These are phyloP conservation scores for Torymus aiolomorphi DNA, from an alignment of 2,888 invertebrate species.

Conservation along the genomic window DNA sequence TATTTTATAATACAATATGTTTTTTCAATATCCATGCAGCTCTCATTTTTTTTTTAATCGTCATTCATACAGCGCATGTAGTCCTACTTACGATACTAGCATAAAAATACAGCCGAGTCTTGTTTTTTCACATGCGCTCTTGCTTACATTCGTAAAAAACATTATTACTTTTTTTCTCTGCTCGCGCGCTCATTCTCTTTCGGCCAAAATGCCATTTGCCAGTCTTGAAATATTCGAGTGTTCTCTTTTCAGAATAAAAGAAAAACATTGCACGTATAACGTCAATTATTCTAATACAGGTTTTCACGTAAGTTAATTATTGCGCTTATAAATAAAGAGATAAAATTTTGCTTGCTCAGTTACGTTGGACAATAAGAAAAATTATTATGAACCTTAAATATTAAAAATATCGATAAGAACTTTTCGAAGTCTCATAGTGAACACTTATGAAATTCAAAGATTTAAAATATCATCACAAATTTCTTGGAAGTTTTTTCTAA, in stretches of 20 bases:
- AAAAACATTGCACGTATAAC: conserved; percentile 46
- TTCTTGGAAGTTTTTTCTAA: conserved; percentile 41
- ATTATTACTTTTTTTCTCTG: conserved; percentile 19
- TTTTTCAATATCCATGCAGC: conserved; percentile 64
- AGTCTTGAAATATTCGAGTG: conserved; percentile 64
- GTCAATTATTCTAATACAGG: conserved; percentile 27
- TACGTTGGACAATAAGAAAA: conserved; percentile 6
- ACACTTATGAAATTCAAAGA: conserved; percentile 38
- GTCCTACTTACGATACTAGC: conserved; percentile 63
- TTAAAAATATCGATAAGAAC: conserved; percentile 42
- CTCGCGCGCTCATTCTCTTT: conserved; percentile 53
- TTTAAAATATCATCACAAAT: conserved; percentile 48
- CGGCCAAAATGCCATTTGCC: conserved; percentile 66
- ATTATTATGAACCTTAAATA: conserved; percentile 30
- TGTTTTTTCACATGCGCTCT: conserved; percentile 57
- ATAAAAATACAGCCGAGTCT: conserved; percentile 70
- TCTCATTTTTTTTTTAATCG: conserved; percentile 58
- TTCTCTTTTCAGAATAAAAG: conserved; percentile 44
- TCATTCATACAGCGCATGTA: conserved; percentile 62
- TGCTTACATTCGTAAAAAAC: conserved; percentile 52
- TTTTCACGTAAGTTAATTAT: conserved; percentile 25
- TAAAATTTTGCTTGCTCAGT: conserved; percentile 23
- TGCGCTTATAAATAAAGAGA: conserved; percentile 17
- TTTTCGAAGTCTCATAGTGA: conserved; percentile 33
- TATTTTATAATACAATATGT: conserved; percentile 72